These are phyloP conservation scores for Rhogogaster chlorosoma DNA, from an alignment of 2,888 invertebrate species.

Conservation along the genomic window DNA sequence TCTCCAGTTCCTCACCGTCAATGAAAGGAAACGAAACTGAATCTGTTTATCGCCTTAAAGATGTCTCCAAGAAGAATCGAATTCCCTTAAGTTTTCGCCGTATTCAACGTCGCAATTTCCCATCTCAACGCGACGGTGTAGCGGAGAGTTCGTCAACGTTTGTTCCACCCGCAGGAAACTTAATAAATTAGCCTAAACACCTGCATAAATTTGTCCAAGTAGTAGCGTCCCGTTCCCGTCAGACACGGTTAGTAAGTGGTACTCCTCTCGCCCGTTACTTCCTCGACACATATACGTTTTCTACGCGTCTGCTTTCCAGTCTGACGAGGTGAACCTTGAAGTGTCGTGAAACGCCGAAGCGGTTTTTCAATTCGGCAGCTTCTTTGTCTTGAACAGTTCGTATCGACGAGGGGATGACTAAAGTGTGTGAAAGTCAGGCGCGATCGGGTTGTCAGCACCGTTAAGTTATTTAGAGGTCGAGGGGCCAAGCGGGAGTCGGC, in stretches of 20 bases:
- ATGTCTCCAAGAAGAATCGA: neutral
- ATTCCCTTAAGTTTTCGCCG: neutral
- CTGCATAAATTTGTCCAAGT: slow-evolving; percentile 40
- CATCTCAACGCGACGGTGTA: neutral
- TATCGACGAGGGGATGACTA: neutral
- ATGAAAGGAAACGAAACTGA: slow-evolving; percentile 68
- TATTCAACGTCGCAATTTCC: neutral
- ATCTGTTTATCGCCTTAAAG: slow-evolving; percentile 67
- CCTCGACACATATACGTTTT: neutral
- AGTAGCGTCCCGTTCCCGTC: slow-evolving; percentile 35
- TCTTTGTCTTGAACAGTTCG: neutral
- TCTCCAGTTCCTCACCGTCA: slow-evolving; percentile 46
- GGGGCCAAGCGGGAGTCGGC: slow-evolving; percentile 69
- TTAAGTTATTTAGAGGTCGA: slow-evolving; percentile 76
- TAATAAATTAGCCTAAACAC: slow-evolving; percentile 9
- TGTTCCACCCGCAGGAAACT: neutral
- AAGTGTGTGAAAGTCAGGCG: slow-evolving; percentile 63
- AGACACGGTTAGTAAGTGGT: slow-evolving; percentile 35
- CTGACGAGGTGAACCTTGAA: neutral
- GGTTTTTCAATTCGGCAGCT: too few species aligned
- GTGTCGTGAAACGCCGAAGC: neutral
- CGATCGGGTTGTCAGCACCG: slow-evolving; percentile 76
- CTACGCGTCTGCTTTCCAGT: neutral
- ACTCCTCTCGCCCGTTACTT: slow-evolving; percentile 4
- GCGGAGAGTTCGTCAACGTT: neutral